Evolutionary conservation across 1,140 invertebrate genomes (phyloP), one percentile per base, ranked within the genome.

Genomic region (Calephelis nemesis): DNA sequence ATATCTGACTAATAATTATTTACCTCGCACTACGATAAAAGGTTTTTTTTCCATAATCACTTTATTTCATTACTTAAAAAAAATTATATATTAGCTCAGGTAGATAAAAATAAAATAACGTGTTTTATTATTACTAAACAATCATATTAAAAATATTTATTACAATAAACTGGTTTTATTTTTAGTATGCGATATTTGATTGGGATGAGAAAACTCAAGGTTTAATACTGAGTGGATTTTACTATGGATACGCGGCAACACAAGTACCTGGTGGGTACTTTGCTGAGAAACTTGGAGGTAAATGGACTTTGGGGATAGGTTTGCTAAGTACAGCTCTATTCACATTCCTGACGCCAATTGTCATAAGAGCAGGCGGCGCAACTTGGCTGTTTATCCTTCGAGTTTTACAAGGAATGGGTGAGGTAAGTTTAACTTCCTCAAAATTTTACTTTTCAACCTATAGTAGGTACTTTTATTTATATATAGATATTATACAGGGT

Each of bases 371-470:
- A 39, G 91, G 91, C 72, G 94, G 92, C 9, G 93, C 93, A 9
- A 93, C 82, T 19, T 93, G 92, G 68, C 79, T 96, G 11, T 94
- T 95, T 67, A 90, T 94, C 5, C 86, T 95, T 0, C 91, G 95
- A 19, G 91, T 96, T 0, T 77, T 96, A 5, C 94, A 95, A 92
- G 95, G 95, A 67, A 87, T 96, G 45, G 95, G 95, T 62, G 94
- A 95, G 82, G 94, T 92, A 77, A 62, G 67, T 68, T 30, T 30
- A 30, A 30, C 3, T 1, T 30, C 30, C 1, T 30, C 30, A 30
- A 30, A 30, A 4, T 3, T 30, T 30, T 30, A 4, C 1, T 30
- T 30, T 30, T 4, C 3, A 19, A 30, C 30, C 30, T 30, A 45
- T 7, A 5, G 4, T 42, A 42, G 4, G 40, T 42, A 42, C 40